Percentiles rank a stretch among this genome's conserved stretches.
Evolutionary conservation across 2,888 invertebrate genomes (phyloP).

Genomic region (Aphrophora alni): DNA sequence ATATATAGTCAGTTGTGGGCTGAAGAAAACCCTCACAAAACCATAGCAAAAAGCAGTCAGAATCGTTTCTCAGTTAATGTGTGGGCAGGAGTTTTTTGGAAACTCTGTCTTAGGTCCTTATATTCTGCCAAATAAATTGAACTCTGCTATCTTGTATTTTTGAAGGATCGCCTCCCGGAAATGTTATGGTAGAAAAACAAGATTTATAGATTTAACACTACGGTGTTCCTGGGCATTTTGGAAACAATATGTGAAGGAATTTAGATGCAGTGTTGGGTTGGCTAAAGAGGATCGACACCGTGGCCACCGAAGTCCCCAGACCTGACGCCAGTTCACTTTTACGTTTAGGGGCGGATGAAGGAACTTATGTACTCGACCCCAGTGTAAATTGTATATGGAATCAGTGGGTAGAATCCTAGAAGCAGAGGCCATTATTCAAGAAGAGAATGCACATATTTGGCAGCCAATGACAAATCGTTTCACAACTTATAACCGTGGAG

Average conservation of each 20-base stretch:
- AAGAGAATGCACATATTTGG: not conserved
- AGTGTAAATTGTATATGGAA: not conserved
- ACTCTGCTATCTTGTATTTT: constrained; percentile 22
- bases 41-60: not conserved
- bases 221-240: constrained; percentile 25
- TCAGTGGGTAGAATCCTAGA: not conserved
- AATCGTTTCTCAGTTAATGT: constrained; percentile 23
- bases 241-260: not conserved
- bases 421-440: not conserved
- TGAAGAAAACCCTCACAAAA: constrained; percentile 25
- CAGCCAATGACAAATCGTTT: not conserved
- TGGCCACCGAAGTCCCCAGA: constrained; percentile 19
- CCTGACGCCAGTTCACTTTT: constrained; percentile 7
- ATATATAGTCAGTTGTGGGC: constrained; percentile 20
- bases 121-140: constrained; percentile 8
- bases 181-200: not conserved
- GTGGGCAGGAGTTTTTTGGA: constrained; percentile 24
- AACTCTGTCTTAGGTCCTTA: not conserved
- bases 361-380: constrained; percentile 11
- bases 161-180: constrained; percentile 24
- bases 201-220: constrained; percentile 27
- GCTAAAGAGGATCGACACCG: not conserved
- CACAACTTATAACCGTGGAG: not conserved
- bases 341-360: constrained; percentile 4
- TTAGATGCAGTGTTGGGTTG: constrained; percentile 19